Evolutionary conservation across 1,140 invertebrate species (phyloP).

Genomic region (Caenorhabditis tropicalis): DNA sequence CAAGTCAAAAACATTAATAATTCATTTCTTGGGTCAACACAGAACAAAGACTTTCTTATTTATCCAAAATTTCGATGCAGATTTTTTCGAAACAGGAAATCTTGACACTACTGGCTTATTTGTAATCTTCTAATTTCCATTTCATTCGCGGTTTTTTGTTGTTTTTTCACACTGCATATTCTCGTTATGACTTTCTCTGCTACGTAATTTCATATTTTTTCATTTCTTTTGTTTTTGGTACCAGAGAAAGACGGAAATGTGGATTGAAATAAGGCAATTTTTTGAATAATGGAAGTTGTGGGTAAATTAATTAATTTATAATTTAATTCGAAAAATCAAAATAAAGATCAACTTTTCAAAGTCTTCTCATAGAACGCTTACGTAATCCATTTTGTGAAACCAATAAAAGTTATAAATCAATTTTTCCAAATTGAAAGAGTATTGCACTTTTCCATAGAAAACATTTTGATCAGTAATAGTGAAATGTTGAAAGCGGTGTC

Average conservation of each 20-base stretch:
- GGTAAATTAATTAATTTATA: too few relatives aligned
- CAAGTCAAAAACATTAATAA: slow-evolving; percentile 1
- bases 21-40: background rate
- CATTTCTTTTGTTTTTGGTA: background rate
- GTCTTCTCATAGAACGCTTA: too few relatives aligned
- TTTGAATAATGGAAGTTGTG: too few relatives aligned
- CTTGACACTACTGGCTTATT: slow-evolving; percentile 21
- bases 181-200: background rate
- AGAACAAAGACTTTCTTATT: slow-evolving; percentile 1
- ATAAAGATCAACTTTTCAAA: too few relatives aligned
- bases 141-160: background rate
- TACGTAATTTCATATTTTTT: background rate
- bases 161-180: background rate
- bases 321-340: too few relatives aligned
- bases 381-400: too few relatives aligned
- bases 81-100: background rate
- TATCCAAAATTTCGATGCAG: background rate
- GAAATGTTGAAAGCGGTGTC: slow-evolving; percentile 10
- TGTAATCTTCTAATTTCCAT: slow-evolving; percentile 8
- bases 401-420: too few relatives aligned
- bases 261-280: too few relatives aligned
- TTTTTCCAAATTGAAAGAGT: background rate
- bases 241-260: too few relatives aligned
- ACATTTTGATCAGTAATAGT: slow-evolving; percentile 32
- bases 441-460: slow-evolving; percentile 28